phyloP scores from a whole-genome alignment of 2,113 vertebrate species.

The Sphyrna mokarran region DNA sequence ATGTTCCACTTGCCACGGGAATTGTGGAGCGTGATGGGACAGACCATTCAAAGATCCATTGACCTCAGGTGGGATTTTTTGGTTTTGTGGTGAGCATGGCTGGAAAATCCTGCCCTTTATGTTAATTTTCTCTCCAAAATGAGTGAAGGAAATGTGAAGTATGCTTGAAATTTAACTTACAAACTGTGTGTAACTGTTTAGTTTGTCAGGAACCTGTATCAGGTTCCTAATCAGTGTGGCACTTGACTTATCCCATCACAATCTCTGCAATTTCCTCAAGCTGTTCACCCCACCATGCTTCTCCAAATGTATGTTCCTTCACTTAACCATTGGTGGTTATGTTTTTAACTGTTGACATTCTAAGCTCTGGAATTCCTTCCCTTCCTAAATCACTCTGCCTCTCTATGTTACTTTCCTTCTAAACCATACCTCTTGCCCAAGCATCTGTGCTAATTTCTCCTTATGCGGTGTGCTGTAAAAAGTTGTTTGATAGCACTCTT shows the following conservation, averaged over 20 bases:
- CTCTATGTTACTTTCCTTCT: not conserved
- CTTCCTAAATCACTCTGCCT: not conserved
- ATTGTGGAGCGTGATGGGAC: too few species aligned
- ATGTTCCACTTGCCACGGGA: too few species aligned
- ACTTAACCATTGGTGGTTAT: not conserved
- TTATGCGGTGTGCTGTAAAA: not conserved
- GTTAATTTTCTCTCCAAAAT: not conserved
- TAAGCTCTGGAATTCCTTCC: not conserved
- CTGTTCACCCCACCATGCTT: not conserved
- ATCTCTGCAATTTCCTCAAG: not conserved
- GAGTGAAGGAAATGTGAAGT: not conserved
- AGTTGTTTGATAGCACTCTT: not conserved
- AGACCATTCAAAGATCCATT: too few species aligned
- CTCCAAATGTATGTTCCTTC: not conserved
- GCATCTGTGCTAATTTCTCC: not conserved
- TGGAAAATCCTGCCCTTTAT: too few species aligned
- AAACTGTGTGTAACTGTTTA: not conserved
- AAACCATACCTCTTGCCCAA: not conserved
- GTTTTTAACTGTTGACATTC: not conserved
- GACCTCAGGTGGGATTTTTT: too few species aligned
- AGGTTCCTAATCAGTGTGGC: not conserved
- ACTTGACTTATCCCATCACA: not conserved
- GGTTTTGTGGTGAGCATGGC: too few species aligned
- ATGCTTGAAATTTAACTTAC: not conserved
- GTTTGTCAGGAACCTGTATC: not conserved